These are phyloP conservation scores for Coptodon bakossiorum DNA, from an alignment of 2,113 vertebrate genomes.

Conservation along the genomic window DNA sequence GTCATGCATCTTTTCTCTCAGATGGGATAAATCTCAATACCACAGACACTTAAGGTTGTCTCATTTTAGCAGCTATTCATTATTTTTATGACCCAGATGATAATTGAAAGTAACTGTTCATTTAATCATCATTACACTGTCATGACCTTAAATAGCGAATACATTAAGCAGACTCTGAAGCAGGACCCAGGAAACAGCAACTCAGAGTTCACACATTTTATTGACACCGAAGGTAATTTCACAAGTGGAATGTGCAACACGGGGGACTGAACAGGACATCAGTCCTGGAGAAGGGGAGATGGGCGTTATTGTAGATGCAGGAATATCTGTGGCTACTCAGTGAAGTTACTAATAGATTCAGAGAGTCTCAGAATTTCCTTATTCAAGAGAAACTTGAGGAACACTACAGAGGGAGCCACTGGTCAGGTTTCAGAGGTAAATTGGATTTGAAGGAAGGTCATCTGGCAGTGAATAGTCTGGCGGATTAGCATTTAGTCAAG, in stretches of 20 bases:
- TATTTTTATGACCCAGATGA: not conserved
- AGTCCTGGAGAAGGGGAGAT: not conserved
- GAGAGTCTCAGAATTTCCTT: not conserved
- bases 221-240: not conserved
- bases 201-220: not conserved
- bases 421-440: not conserved
- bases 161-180: not conserved
- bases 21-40: not conserved
- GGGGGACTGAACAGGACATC: not conserved
- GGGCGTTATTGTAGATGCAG: not conserved
- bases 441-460: not conserved
- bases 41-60: not conserved
- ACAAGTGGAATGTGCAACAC: not conserved
- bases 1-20: not conserved
- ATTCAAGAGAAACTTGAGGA: not conserved
- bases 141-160: not conserved
- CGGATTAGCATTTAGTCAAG: not conserved
- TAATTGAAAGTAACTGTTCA: not conserved
- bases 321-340: not conserved
- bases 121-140: not conserved
- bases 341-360: not conserved
- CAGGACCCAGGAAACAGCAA: not conserved
- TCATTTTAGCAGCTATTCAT: constrained; percentile 4
- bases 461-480: not conserved
- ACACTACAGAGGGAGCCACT: no score